Evolutionary conservation across 1,140 invertebrate species (phyloP), one percentile per base, ranked within the genome.

Genomic region (Papilio helenus): DNA sequence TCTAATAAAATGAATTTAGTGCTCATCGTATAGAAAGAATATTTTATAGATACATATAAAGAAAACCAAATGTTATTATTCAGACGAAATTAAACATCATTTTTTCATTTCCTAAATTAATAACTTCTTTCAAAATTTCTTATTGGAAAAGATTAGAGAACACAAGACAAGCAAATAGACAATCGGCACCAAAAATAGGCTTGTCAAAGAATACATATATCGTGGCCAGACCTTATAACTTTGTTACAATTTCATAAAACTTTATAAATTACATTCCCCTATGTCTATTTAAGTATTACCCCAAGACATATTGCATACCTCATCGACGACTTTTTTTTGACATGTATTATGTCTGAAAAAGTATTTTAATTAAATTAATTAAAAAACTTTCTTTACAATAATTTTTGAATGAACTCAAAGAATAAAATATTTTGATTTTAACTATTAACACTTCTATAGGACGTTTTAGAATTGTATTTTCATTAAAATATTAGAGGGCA

Each of bases 1-100:
- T 85, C 82, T 74, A 87, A 71, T 77, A 87, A 79, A 76, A 81
- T 77, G 68, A 83, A 61, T 80, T 83, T 84, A 26, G 49, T 71
- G 12, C 49, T 80, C 81, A 81, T 85, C 29, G 16, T 74, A 26
- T 51, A 49, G 3, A 20, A 20, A 34, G 51, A 26, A 29, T 8
- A 10, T 58, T 20, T 7, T 58, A 23, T 16, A 8, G 23, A 29
- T 29, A 29, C 23, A 29, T 68, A 51, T 18, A 51, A 16, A 51
- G 49, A 51, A 18, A 51, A 51, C 18, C 18, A 16, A 55, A 55
- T 55, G 8, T n/a, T 55, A 20, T 20, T 8, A n/a, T n/a, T 55
- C 9, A 8, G 5, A n/a, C 18, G 18, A n/a, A 55, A n/a, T n/a
- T n/a, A 55, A 46, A 34, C 34, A 49, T 16, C 46, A 49, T 49